These are phyloP conservation scores for Hoplostethus atlanticus DNA, from an alignment of 2,797 vertebrate species.

Conservation along the genomic window DNA sequence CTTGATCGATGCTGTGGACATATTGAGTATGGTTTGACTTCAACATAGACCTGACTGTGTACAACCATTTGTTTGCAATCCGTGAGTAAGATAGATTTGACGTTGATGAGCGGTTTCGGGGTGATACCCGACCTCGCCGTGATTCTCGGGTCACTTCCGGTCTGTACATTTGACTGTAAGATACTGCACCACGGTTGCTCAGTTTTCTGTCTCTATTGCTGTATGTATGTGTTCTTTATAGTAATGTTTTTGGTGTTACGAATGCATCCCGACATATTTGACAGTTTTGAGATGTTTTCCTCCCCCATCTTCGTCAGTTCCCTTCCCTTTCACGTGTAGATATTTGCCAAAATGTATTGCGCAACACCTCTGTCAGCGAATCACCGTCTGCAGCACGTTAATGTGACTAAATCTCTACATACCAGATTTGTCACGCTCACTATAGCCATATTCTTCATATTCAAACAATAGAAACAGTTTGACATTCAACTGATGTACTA, in stretches of 20 bases:
- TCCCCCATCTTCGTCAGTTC: constrained; percentile 23
- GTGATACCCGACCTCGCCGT: constrained; percentile 26
- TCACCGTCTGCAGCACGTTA: constrained; percentile 50
- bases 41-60: constrained; percentile 2
- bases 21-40: constrained; percentile 32
- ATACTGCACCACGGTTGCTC: constrained; percentile 41
- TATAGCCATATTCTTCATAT: constrained; percentile 64
- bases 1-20: constrained; percentile 72
- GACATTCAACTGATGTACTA: constrained; percentile 31
- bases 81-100: constrained; percentile 22
- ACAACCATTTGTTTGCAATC: background rate
- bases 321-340: constrained; percentile 36
- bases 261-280: constrained; percentile 65
- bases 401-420: constrained; percentile 64
- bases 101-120: constrained; percentile 14
- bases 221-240: constrained; percentile 53
- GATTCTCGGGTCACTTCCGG: constrained; percentile 27
- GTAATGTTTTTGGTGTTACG: constrained; percentile 61
- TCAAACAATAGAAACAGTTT: constrained; percentile 41
- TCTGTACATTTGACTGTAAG: constrained; percentile 53
- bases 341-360: constrained; percentile 61
- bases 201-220: constrained; percentile 36
- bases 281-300: constrained; percentile 30
- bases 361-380: constrained; percentile 55
- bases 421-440: constrained; percentile 54